A percentile compares a stretch with the other conserved stretches of the same genome.
phyloP scores from a whole-genome alignment of 1,140 invertebrate genomes.

The Pantala flavescens region DNA sequence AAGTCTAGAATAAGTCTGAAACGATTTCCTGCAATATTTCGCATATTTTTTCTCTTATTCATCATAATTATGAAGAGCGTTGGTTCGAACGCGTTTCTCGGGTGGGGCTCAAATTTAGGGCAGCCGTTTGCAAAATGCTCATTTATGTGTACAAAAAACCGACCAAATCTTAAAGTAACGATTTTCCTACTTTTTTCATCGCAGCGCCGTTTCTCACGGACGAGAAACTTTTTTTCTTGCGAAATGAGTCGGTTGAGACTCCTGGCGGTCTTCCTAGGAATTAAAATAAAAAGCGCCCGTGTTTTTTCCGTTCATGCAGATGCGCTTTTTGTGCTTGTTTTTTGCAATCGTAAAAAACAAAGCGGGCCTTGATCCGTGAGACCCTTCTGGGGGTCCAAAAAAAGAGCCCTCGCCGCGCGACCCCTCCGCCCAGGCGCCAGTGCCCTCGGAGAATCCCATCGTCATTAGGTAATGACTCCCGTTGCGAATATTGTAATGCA shows the following conservation, averaged over 20 bases:
- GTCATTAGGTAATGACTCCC: too few relatives aligned
- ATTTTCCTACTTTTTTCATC: background rate
- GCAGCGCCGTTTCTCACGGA: background rate
- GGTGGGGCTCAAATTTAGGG: too few relatives aligned
- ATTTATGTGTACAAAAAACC: too few relatives aligned
- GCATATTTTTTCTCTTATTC: too few relatives aligned
- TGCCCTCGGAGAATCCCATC: background rate
- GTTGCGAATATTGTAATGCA: too few relatives aligned
- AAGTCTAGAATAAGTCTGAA: too few relatives aligned
- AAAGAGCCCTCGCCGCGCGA: background rate
- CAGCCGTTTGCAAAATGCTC: too few relatives aligned
- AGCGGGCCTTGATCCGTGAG: background rate
- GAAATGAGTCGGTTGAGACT: background rate
- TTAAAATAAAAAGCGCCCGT: background rate
- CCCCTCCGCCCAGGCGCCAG: background rate
- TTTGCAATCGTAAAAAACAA: conserved; percentile 10
- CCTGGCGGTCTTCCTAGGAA: background rate
- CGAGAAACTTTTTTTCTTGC: background rate
- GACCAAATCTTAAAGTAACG: background rate
- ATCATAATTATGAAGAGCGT: too few relatives aligned
- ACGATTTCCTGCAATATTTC: too few relatives aligned
- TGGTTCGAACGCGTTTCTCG: too few relatives aligned
- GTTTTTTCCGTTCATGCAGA: background rate
- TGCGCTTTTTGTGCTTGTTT: background rate
- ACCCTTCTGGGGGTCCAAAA: background rate